Base-by-base conservation (phyloP, 2,113 vertebrate genomes). In the Panthera leo region DNA sequence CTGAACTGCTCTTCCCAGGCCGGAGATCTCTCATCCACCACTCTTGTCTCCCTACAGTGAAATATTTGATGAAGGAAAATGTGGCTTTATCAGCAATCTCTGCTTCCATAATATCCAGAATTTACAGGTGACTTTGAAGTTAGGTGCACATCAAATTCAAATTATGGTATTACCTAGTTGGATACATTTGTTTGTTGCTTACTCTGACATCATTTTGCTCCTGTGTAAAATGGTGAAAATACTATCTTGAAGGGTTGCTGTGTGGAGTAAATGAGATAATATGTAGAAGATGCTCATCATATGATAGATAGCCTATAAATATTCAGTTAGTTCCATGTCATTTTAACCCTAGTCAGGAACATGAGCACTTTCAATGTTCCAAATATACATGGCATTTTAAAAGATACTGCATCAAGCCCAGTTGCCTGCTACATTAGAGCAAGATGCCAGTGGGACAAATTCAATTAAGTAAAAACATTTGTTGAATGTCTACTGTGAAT, bases 41-140 rank as follows among this genome's bases (percentile, higher is more conserved):
- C 27, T 48, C 53, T 73, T 1, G 48, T 95, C 85, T 61, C 21
- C 76, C 34, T 78, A 45, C 63, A 91, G 6, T 58, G 85, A 84
- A 61, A 75, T 15, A 4, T 70, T 94, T 97, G 79, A 94, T 89
- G 31, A 29, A 48, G 45, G 85, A 95, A n/a, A 88, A 76, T 14
- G 31, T 93, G 67, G 42, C 31, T 95, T 95, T 89, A 83, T 67
- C 68, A 93, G 75, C 75, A 68, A 89, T 15, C 73, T 97, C 55
- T 93, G 55, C 63, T 94, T 73, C 55, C 84, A 70, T 34, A 48
- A 42, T 80, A 79, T 4, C 8, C 29, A 89, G 29, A 91, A 75
- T 95, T 93, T 73, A 65, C 23, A 58, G 73, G 18, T 95, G 51
- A 58, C 29, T 95, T 91, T 89, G 36, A 80, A 92, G 63, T 90